Base-by-base conservation (phyloP, 1,140 invertebrate genomes). In the Papilio polytes region DNA sequence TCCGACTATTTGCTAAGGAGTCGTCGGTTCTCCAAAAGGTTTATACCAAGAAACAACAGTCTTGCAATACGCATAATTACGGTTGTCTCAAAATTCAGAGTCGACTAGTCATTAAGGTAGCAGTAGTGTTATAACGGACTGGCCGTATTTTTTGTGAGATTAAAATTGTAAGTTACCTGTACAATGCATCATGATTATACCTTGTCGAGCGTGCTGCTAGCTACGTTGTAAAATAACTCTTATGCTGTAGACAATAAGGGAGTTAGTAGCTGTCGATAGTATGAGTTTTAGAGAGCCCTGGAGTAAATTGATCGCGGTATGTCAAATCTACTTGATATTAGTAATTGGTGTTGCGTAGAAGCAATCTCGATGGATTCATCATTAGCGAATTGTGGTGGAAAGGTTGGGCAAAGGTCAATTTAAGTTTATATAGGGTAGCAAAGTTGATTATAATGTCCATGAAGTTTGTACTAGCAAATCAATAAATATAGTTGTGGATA, bases 121-220 rank as follows among this genome's bases (percentile, higher is more conserved):
- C 81, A 51, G 83, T 85, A 51, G 77, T 83, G 83, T 83, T 77
- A 81, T 82, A 86, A 85, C 81, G 84, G 82, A 70, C 36, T 48
- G 78, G 72, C 72, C 80, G 72, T 26, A 80, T 82, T 85, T 87
- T 87, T 87, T 83, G 84, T 87, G 41, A 82, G 80, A 84, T 87
- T 86, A 84, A 88, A 78, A 86, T 86, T 80, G 83, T 84, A 86
- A 86, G 81, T 83, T 80, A 80, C 81, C 26, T 78, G 80, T 80
- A 82, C 86, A 89, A 89, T 86, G 83, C 83, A 84, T 86, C 82
- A 84, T 85, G 85, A 89, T 89, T 87, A 83, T 81, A 63, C 81
- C 77, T 82, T 86, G 87, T 87, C 87, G 85, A 84, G 70, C 78
- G 80, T 82, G 78, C 79, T 83, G 86, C 81, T 51, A 82, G 82